These are phyloP conservation scores for Syndactyla subalaris DNA, from an alignment of 2,797 vertebrate genomes.

Conservation along the genomic window DNA sequence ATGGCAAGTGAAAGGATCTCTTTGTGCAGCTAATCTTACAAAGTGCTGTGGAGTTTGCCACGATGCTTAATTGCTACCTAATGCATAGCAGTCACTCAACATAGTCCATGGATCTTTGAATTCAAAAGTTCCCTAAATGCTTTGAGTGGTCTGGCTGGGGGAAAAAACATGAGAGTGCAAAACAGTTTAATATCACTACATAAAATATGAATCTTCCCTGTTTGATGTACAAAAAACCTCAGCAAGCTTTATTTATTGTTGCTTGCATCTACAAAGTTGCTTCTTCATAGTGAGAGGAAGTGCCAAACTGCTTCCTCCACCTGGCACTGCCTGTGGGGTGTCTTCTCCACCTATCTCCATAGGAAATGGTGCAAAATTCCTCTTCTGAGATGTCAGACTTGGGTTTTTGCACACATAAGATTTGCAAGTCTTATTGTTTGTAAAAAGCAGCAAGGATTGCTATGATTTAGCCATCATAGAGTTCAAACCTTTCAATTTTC, in stretches of 20 bases:
- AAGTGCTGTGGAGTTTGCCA: neutral
- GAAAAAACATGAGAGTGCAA: neutral
- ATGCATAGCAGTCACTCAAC: neutral
- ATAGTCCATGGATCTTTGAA: neutral
- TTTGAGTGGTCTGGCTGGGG: neutral
- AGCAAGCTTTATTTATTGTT: neutral
- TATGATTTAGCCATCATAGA: neutral
- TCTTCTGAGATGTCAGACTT: neutral
- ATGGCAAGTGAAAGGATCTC: neutral
- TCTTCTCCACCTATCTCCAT: neutral
- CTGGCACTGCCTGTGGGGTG: neutral
- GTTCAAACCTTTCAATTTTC: neutral
- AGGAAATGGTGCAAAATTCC: neutral
- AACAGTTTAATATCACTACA: neutral
- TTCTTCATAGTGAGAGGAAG: neutral
- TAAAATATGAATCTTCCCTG: neutral
- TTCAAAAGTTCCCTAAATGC: neutral
- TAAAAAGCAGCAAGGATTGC: neutral
- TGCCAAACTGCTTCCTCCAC: neutral
- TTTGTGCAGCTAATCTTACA: neutral
- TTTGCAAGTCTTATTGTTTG: neutral
- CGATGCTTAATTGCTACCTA: accelerated
- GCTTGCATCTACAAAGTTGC: neutral
- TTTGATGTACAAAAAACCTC: neutral
- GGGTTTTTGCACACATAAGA: neutral